Base-by-base conservation (phyloP, 2,888 invertebrate species). In the Saturnia japonica region DNA sequence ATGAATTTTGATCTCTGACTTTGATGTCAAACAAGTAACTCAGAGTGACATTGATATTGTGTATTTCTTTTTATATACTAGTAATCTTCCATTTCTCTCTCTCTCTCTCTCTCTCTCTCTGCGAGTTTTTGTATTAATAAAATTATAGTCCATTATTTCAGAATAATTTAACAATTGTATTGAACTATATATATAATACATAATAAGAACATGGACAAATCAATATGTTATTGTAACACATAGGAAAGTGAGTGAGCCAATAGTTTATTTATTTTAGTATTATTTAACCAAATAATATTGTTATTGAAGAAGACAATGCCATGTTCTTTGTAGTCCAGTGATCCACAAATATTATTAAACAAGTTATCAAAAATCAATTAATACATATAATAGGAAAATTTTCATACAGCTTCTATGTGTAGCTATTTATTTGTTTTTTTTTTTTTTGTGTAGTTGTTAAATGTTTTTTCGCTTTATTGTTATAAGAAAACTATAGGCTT, bases 191-290 rank as follows among this genome's bases (percentile, higher is more conserved):
- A 28, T 60, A 54, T 40, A 43, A 43, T n/a, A 67, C n/a, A 42
- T 67, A 34, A 66, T 42, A 71, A 64, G 66, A 54, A 64, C 60
- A 67, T 51, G 45, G 60, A 70, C 72, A 25, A 51, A 34, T 73
- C 66, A 12, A 70, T 72, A 62, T 40, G 70, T 71, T 74, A 66
- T 74, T 69, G 71, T 51, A 71, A 68, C 69, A 71, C 69, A 72
- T 74, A 71, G 72, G 73, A 69, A 69, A 66, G 67, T 68, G 68
- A 67, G 69, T 68, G 69, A 69, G 72, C 72, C 71, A 73, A 74
- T 75, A 73, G 67, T 74, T n/a, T 57, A 72, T 71, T 73, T 71
- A 72, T 74, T 68, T 69, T 75, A 74, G 75, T 77, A 73, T 74
- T 73, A 74, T 74, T 73, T 68, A 69, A 71, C 74, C 75, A 74